Evolutionary conservation across 2,113 vertebrate species (phyloP).

Genomic region (Grus americana): DNA sequence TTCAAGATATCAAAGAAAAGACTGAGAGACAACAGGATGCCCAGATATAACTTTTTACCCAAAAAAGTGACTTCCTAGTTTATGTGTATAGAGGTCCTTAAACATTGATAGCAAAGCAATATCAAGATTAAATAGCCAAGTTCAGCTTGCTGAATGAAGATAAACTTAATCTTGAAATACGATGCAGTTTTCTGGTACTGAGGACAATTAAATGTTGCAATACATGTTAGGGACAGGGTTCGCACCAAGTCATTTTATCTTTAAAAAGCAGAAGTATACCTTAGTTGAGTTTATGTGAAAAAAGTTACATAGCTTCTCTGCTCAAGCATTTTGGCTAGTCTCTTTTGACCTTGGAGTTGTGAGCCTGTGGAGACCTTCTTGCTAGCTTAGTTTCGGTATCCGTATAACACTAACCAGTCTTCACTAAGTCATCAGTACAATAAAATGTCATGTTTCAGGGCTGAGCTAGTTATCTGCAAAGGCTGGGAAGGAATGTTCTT

Average conservation of each 20-base stretch:
- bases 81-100: background rate
- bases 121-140: background rate
- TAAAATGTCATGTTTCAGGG: background rate
- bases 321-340: rapidly evolving
- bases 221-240: rapidly evolving
- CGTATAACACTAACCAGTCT: background rate
- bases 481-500: background rate
- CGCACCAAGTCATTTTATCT: background rate
- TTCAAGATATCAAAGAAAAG: background rate
- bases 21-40: background rate
- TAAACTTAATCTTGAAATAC: background rate
- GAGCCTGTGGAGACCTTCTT: background rate
- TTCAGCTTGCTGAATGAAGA: background rate
- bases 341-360: background rate
- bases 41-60: background rate
- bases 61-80: background rate
- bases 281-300: background rate
- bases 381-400: background rate
- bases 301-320: background rate
- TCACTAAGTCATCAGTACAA: background rate
- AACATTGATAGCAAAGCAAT: background rate
- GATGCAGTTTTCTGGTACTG: background rate
- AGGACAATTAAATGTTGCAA: background rate
- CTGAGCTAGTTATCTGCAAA: slow-evolving; percentile 2
- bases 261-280: background rate